Percentiles rank a stretch among this genome's conserved stretches.
Conservation (phyloP, 2,113 vertebrate genomes). For the Cynopterus brachyotis region DNA sequence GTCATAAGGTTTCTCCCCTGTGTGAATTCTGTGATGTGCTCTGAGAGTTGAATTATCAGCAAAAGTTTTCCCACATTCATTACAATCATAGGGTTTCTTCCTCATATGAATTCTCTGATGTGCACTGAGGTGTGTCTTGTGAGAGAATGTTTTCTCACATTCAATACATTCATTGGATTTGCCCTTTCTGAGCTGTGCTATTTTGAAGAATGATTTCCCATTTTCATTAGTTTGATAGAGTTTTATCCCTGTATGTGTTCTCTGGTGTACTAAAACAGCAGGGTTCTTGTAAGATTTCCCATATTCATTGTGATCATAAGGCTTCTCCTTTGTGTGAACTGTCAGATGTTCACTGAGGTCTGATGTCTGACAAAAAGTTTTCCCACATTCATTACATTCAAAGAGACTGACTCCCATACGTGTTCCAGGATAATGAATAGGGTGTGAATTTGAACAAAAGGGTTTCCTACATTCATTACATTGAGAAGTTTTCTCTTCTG, state of each 20-base stretch:
- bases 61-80: background rate
- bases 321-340: slow-evolving; percentile 36
- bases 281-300: slow-evolving; percentile 2
- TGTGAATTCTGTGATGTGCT: background rate
- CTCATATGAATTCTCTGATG: background rate
- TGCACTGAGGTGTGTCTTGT: background rate
- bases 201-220: background rate
- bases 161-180: background rate
- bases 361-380: background rate
- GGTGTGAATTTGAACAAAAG: slow-evolving; percentile 51
- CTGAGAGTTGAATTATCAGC: background rate
- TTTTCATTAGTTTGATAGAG: background rate
- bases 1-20: background rate
- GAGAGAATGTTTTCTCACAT: background rate
- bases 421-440: slow-evolving; percentile 39
- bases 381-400: background rate
- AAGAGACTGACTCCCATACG: background rate
- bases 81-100: background rate
- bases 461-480: slow-evolving; percentile 68
- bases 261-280: background rate
- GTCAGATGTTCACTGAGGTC: slow-evolving; percentile 13
- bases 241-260: background rate
- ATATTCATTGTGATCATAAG: background rate
- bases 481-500: slow-evolving; percentile 73
- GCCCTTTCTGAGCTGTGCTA: background rate